Evolutionary conservation across 2,797 vertebrate species (phyloP).

Genomic region (Cynodonichthys magdalenae): DNA sequence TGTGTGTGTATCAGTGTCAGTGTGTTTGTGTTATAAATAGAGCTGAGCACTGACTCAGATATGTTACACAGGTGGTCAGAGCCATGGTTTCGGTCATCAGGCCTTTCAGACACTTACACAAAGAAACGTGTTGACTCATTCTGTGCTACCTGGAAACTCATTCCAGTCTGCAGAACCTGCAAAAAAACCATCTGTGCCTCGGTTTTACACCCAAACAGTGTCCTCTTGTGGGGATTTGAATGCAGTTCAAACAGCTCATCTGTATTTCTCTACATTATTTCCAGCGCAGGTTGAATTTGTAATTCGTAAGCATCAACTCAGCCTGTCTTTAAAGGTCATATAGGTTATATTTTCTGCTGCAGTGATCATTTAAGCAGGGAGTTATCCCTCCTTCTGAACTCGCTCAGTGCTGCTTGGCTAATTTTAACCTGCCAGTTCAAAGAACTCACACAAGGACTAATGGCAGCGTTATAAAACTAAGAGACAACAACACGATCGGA

Average conservation of each 20-base stretch:
- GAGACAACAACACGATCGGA: slow-evolving; percentile 17
- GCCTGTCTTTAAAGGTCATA: not conserved
- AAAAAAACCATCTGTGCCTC: not conserved
- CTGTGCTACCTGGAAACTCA: not conserved
- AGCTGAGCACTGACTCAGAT: slow-evolving; percentile 42
- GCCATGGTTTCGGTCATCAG: slow-evolving; percentile 57
- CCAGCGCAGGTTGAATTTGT: not conserved
- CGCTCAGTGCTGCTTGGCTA: slow-evolving; percentile 56
- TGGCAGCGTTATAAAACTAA: slow-evolving; percentile 32
- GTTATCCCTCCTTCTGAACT: slow-evolving; percentile 32
- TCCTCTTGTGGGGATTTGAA: slow-evolving; percentile 43
- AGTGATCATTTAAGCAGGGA: slow-evolving; percentile 2
- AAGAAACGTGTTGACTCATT: slow-evolving; percentile 6
- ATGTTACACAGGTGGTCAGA: slow-evolving; percentile 58
- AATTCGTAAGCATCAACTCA: not conserved
- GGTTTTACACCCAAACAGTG: slow-evolving; percentile 11
- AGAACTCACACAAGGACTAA: slow-evolving; percentile 17
- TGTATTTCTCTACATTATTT: not conserved
- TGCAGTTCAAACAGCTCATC: not conserved
- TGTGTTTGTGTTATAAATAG: slow-evolving; percentile 71
- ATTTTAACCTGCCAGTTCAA: slow-evolving; percentile 63
- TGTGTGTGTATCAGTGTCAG: slow-evolving; percentile 38
- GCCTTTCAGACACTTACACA: slow-evolving; percentile 4
- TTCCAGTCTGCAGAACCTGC: slow-evolving; percentile 4
- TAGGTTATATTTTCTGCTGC: not conserved